A percentile compares a stretch with the other conserved stretches of the same genome.
phyloP scores from a whole-genome alignment of 2,797 vertebrate species.

The Karalla daura region DNA sequence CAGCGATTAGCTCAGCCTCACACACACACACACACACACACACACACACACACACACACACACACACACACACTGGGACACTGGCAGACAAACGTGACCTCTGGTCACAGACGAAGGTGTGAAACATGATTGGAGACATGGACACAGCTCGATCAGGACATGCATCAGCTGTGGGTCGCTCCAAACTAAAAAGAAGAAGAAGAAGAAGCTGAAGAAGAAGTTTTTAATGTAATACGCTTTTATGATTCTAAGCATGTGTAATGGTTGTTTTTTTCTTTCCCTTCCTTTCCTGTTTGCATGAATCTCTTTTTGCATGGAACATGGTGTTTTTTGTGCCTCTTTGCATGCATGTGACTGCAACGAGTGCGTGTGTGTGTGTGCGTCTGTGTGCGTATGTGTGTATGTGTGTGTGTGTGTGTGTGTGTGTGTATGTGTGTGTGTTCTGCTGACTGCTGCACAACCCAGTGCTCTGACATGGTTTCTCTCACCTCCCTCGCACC shows the following conservation, averaged over 20 bases:
- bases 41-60: constrained; percentile 12
- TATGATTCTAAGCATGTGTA: too few relatives aligned
- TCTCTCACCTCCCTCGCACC: too few relatives aligned
- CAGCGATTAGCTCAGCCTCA: constrained; percentile 40
- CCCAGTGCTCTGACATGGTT: too few relatives aligned
- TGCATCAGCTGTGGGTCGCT: too few relatives aligned
- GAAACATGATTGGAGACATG: too few relatives aligned
- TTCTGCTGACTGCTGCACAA: too few relatives aligned
- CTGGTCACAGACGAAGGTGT: too few relatives aligned
- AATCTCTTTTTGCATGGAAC: constrained; percentile 1
- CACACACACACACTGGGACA: not conserved
- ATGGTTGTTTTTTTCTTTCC: not conserved
- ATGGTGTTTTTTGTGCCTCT: constrained; percentile 4
- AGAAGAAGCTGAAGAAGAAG: too few relatives aligned
- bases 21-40: constrained; percentile 26
- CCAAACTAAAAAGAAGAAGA: too few relatives aligned
- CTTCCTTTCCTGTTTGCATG: not conserved
- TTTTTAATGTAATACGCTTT: too few relatives aligned
- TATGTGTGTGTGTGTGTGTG: not conserved
- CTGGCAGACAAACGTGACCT: not conserved
- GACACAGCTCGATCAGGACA: too few relatives aligned
- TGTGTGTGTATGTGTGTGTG: too few relatives aligned
- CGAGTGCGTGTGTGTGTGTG: not conserved
- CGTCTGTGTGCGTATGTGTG: not conserved
- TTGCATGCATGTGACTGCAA: constrained; percentile 21